phyloP scores from a whole-genome alignment of 2,888 invertebrate genomes.

The Listrodromus nycthemerus region DNA sequence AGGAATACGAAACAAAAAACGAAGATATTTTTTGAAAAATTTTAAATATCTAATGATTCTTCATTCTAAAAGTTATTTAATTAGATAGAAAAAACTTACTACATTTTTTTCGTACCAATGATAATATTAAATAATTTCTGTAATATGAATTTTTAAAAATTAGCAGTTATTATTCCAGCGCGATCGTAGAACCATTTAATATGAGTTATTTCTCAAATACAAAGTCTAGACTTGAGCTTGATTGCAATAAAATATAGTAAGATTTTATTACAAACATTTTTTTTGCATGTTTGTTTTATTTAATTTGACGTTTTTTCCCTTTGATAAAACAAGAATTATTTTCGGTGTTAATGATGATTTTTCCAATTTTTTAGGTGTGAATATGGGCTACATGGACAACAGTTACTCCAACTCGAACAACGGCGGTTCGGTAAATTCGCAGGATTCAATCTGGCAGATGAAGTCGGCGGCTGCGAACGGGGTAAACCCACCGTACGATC shows the following conservation, averaged over 20 bases:
- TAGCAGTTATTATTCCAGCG: too few relatives aligned
- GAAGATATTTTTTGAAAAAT: neutral
- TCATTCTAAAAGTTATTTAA: neutral
- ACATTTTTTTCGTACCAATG: too few relatives aligned
- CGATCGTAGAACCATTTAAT: too few relatives aligned
- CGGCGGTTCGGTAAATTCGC: constrained; percentile 97
- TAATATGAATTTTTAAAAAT: too few relatives aligned
- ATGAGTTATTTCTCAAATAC: too few relatives aligned
- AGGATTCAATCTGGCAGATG: constrained; percentile 97
- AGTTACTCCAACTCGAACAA: constrained; percentile 97
- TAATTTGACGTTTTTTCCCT: neutral
- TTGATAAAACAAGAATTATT: neutral
- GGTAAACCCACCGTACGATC: constrained; percentile 90
- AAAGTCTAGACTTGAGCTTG: too few relatives aligned
- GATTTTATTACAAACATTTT: too few relatives aligned
- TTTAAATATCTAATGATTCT: neutral
- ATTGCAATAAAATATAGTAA: neutral
- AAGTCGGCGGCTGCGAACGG: constrained; percentile 93
- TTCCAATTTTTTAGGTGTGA: constrained; percentile 88
- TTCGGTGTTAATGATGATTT: too few relatives aligned
- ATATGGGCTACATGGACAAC: constrained; percentile 96
- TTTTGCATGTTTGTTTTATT: too few relatives aligned
- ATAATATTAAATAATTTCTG: too few relatives aligned
- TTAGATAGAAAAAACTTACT: too few relatives aligned
- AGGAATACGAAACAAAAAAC: neutral